Evolutionary conservation across 2,113 vertebrate species (phyloP).

Genomic region (Gila orcuttii): DNA sequence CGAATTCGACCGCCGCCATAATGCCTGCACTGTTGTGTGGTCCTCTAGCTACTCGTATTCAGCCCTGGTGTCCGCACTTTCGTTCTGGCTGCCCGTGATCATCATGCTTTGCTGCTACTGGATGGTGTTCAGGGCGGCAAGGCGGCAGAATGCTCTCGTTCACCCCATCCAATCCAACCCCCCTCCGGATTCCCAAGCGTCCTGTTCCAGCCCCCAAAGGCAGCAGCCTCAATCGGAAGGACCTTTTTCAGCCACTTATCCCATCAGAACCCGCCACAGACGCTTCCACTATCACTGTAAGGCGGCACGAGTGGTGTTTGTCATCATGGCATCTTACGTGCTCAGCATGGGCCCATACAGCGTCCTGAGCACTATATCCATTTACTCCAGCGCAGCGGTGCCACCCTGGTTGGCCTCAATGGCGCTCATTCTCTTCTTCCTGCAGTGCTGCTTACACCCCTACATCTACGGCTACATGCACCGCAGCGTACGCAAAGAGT

Average conservation of each 20-base stretch:
- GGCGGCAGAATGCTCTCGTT: constrained; percentile 85
- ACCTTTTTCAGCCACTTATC: constrained; percentile 65
- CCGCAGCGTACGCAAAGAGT: constrained; percentile 82
- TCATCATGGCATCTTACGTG: constrained; percentile 87
- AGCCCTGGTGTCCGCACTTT: constrained; percentile 76
- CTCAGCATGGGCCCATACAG: constrained; percentile 88
- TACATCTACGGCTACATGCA: constrained; percentile 92
- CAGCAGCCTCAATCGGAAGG: constrained; percentile 56
- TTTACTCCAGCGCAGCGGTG: constrained; percentile 70
- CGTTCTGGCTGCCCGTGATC: constrained; percentile 82
- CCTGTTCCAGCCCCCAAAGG: constrained; percentile 59
- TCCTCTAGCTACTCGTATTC: constrained; percentile 84
- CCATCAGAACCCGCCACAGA: constrained; percentile 70
- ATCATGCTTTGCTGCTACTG: constrained; percentile 89
- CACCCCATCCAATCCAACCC: constrained; percentile 77
- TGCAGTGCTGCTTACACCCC: constrained; percentile 88
- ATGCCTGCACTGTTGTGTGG: constrained; percentile 85
- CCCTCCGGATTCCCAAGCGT: constrained; percentile 67
- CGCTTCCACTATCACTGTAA: constrained; percentile 87
- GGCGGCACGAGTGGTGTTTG: constrained; percentile 85
- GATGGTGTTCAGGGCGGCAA: constrained; percentile 85
- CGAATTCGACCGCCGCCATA: constrained; percentile 79
- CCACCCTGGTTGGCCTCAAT: constrained; percentile 83
- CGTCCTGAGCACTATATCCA: constrained; percentile 79
- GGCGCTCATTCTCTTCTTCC: constrained; percentile 85